A percentile compares a stretch with the other conserved stretches of the same genome.
These are phyloP conservation scores for Loriculus beryllinus DNA, from an alignment of 2,797 vertebrate species.

Conservation along the genomic window DNA sequence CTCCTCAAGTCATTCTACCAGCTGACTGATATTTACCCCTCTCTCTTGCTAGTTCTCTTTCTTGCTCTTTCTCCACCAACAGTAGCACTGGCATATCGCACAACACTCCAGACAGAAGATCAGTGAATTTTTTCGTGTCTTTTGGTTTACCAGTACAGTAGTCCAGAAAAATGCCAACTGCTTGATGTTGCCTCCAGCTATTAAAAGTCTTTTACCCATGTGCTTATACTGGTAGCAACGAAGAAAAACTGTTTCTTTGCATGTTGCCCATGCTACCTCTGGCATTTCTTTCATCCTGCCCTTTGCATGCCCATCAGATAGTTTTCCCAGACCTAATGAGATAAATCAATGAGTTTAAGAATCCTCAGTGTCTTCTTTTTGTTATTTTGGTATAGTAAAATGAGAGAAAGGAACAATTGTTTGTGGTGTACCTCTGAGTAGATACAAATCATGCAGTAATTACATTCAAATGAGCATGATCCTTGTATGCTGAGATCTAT, in stretches of 20 bases:
- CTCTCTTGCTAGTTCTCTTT: fast-evolving
- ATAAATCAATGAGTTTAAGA: fast-evolving
- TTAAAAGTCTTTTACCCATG: background rate
- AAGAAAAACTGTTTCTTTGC: background rate
- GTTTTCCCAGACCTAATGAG: background rate
- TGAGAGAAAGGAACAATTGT: background rate
- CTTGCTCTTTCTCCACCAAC: background rate
- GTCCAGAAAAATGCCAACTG: background rate
- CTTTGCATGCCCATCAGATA: background rate
- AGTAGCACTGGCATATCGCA: too few species aligned
- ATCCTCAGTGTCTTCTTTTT: background rate
- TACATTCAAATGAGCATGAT: background rate
- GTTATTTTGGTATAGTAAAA: background rate
- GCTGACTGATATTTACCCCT: fast-evolving
- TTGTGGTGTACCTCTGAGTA: background rate
- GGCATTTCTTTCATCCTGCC: background rate
- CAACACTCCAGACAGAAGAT: background rate
- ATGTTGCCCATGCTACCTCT: background rate
- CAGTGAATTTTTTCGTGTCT: fast-evolving
- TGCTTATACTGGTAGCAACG: background rate
- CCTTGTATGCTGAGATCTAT: background rate
- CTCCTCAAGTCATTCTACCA: background rate
- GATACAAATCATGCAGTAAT: background rate
- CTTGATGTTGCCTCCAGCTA: background rate
- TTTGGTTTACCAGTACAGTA: background rate